phyloP scores from a whole-genome alignment of 2,113 vertebrate genomes.

The Heloderma charlesbogerti region DNA sequence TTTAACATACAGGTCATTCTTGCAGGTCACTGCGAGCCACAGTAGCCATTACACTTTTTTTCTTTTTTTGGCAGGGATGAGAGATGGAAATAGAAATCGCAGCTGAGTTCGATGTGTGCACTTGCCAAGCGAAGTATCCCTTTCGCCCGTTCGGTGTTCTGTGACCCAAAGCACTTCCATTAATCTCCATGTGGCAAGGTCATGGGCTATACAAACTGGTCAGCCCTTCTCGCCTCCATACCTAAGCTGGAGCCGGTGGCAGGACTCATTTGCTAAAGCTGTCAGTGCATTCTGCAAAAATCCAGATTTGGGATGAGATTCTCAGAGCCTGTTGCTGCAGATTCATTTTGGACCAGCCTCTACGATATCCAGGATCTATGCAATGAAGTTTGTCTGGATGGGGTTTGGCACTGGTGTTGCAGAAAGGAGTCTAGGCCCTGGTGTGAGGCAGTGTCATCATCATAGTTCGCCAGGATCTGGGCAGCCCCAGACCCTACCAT shows the following conservation, averaged over 20 bases:
- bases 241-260: neutral
- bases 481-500: neutral
- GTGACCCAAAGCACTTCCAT: conserved; percentile 35
- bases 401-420: neutral
- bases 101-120: fast-evolving
- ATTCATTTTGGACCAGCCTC: neutral
- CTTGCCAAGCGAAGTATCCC: neutral
- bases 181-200: conserved; percentile 51
- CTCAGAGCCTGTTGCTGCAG: too few relatives aligned
- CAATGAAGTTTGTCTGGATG: neutral
- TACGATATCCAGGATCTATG: too few relatives aligned
- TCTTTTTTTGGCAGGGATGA: conserved; percentile 38
- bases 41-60: conserved; percentile 19
- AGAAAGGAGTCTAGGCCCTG: neutral
- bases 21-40: neutral
- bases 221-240: neutral
- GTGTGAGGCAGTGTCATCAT: neutral
- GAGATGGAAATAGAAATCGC: conserved; percentile 63
- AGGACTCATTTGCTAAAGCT: neutral
- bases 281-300: neutral
- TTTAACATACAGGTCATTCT: conserved; percentile 21
- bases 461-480: neutral
- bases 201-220: conserved; percentile 21
- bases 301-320: neutral
- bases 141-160: neutral